Percentiles rank a stretch among this genome's conserved stretches.
phyloP scores from a whole-genome alignment of 2,113 vertebrate species.

The Protomyctophum bolini region DNA sequence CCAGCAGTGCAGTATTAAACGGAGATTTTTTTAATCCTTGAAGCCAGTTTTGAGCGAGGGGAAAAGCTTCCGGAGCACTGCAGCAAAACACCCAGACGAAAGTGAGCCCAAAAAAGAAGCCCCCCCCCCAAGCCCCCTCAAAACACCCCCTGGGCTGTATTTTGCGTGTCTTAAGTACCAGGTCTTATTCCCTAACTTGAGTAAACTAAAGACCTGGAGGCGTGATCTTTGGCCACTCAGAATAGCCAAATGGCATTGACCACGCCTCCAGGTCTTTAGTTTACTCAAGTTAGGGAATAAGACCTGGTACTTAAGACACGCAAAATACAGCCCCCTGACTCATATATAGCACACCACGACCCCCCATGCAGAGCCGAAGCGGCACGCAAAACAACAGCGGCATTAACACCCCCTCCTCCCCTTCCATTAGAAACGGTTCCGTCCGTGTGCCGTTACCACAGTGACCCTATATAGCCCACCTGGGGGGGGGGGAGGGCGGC shows the following conservation, averaged over 20 bases:
- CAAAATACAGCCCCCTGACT: no score
- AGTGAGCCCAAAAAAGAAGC: background rate
- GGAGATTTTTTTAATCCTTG: constrained; percentile 26
- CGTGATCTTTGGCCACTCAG: no score
- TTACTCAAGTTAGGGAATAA: no score
- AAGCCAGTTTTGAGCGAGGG: constrained; percentile 17
- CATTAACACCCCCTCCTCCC: constrained; percentile 33
- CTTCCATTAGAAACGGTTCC: constrained; percentile 24
- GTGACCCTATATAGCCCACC: constrained; percentile 43
- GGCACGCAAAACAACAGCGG: constrained; percentile 22
- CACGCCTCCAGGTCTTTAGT: no score
- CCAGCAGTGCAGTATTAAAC: constrained; percentile 30
- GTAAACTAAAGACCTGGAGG: no score
- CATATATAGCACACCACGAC: constrained; percentile 14
- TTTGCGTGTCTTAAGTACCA: no score
- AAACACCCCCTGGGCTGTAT: constrained; percentile 1
- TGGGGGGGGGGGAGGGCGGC: background rate
- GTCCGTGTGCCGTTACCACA: constrained; percentile 58
- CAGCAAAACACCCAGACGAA: background rate
- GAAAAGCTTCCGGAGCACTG: constrained; percentile 7
- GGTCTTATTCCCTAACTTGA: no score
- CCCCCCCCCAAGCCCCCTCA: background rate
- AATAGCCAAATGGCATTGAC: no score
- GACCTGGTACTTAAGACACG: no score
- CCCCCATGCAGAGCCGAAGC: constrained; percentile 37